phyloP scores from a whole-genome alignment of 2,888 invertebrate genomes.

The Drosophila mettleri region DNA sequence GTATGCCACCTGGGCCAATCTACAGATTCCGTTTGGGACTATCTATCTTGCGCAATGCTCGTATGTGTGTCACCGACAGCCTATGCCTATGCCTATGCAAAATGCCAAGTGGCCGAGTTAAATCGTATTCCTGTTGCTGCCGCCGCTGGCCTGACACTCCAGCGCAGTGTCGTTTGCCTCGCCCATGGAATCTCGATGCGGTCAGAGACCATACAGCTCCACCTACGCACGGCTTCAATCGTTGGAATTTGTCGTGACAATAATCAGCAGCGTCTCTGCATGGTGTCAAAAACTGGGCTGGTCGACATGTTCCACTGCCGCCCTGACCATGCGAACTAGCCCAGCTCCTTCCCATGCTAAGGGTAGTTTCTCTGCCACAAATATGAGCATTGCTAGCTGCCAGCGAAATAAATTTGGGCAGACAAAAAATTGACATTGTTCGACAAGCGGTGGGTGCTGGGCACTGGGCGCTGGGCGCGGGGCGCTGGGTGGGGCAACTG shows the following conservation, averaged over 20 bases:
- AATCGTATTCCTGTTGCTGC: conserved; percentile 14
- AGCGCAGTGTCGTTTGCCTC: background rate
- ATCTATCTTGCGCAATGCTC: conserved; percentile 55
- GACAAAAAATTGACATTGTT: conserved; percentile 74
- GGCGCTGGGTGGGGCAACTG: conserved; percentile 4
- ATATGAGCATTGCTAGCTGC: conserved; percentile 45
- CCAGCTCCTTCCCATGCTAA: background rate
- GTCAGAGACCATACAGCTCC: background rate
- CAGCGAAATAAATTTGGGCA: conserved; percentile 74
- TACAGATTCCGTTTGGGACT: conserved; percentile 58
- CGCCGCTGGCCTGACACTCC: background rate
- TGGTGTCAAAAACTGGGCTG: conserved; percentile 67
- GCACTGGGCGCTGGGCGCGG: background rate
- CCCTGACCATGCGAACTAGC: background rate
- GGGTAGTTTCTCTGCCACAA: conserved; percentile 54
- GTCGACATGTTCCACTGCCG: conserved; percentile 13
- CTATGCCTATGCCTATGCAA: conserved; percentile 72
- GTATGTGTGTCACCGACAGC: conserved; percentile 58
- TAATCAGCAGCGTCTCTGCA: conserved; percentile 78
- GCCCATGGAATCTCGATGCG: conserved; percentile 10
- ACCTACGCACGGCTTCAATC: conserved; percentile 52
- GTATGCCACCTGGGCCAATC: conserved; percentile 69
- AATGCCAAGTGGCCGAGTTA: conserved; percentile 57
- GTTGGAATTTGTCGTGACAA: conserved; percentile 82
- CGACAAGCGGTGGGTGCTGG: conserved; percentile 7